Evolutionary conservation across 2,113 vertebrate species (phyloP), one percentile per base, ranked within the genome.

Genomic region (Catagonus wagneri): DNA sequence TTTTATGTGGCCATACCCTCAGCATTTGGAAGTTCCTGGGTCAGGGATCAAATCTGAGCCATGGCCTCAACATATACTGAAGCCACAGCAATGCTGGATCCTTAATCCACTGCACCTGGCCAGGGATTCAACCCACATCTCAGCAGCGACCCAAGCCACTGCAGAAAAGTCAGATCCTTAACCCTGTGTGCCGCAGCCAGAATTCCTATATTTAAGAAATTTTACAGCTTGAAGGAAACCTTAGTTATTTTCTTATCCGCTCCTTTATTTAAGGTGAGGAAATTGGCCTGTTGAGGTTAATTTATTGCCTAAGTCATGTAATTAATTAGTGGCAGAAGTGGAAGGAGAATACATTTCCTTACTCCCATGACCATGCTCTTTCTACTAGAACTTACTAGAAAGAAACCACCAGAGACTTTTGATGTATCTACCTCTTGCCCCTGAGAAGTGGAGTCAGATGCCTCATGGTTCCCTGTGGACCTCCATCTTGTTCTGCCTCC

Each of bases 241-340:
- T 74, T 89, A 44, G 78, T 15, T 89, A 23, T 94, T 92, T 83
- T 76, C 60, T 92, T 87, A 32, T 76, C 20, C 15, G 63, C 19
- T 44, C 52, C 19, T 80, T 92, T 71, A 81, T 52, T 66, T 72
- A 72, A 96, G 75, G 71, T 90, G 58, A 91, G 27, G 69, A 95
- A 89, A 74, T 92, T 34, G 65, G 22, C 56, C 13, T 11, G 25
- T 50, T 80, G 76, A 71, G 61, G 39, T 94, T 96, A 52, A 32
- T 94, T 83, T 80, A 75, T 93, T 91, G 96, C 29, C 85, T 81
- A 25, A 95, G 50, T 81, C 65, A 90, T 32, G 60, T 93, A 65
- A 96, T 92, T 81, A 96, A 86, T 89, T 89, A 92, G 81, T 81
- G 78, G n/a, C 50, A 81, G 61, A 85, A 65, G 32, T 85, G 25